Conservation (phyloP, 2,113 vertebrate genomes). For the Paraplagusia blochii region DNA sequence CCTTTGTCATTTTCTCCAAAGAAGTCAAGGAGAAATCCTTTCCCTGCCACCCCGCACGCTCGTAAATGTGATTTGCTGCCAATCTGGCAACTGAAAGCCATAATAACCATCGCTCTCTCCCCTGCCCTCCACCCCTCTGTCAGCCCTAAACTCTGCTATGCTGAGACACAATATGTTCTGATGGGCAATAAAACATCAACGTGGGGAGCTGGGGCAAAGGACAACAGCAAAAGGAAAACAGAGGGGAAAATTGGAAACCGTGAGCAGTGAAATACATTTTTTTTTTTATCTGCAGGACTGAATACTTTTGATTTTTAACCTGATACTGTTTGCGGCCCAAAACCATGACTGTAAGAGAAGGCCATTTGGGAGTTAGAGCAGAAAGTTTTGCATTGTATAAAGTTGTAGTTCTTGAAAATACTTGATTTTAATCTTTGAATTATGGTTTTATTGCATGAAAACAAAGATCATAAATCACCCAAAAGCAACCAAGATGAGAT, state of each 20-base stretch:
- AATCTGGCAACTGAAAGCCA: conserved; percentile 56
- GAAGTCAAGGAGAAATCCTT: conserved; percentile 31
- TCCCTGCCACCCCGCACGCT: conserved; percentile 37
- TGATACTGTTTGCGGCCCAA: no score
- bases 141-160: conserved; percentile 52
- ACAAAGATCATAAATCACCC: no score
- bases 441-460: no score
- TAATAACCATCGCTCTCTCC: conserved; percentile 51
- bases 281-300: no score
- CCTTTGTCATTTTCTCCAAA: conserved; percentile 28
- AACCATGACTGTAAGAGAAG: no score
- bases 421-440: no score
- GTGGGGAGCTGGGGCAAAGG: conserved; percentile 1
- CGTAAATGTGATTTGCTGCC: conserved; percentile 68
- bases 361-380: background rate
- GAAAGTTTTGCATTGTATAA: conserved; percentile 1
- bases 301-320: no score
- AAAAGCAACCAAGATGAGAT: no score
- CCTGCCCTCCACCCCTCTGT: conserved; percentile 53
- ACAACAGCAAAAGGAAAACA: conserved; percentile 6
- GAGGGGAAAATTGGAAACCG: background rate
- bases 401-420: background rate
- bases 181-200: conserved; percentile 47
- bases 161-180: conserved; percentile 64
- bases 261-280: background rate